These are phyloP conservation scores for Danaus plexippus DNA, from an alignment of 1,140 invertebrate species.

Conservation along the genomic window DNA sequence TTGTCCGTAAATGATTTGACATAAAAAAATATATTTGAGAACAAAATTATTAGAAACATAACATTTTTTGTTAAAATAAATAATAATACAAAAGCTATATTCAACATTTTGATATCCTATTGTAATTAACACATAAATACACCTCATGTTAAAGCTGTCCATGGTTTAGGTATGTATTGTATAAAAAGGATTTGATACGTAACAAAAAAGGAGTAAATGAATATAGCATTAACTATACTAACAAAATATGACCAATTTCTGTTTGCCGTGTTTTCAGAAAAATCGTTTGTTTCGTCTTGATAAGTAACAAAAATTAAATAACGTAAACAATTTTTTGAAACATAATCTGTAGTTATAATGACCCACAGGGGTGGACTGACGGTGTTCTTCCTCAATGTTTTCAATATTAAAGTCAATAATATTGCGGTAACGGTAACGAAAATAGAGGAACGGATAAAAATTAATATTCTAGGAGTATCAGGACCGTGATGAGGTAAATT, in stretches of 20 bases:
- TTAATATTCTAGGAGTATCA: conserved; percentile 29
- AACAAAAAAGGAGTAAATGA: conserved; percentile 12
- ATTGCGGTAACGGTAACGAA: conserved; percentile 23
- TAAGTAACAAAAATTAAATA: conserved; percentile 24
- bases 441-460: conserved; percentile 27
- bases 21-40: too few relatives aligned
- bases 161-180: too few relatives aligned
- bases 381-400: conserved; percentile 15
- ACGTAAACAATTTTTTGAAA: conserved; percentile 16
- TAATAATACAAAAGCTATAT: too few relatives aligned
- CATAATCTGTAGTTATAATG: conserved; percentile 17
- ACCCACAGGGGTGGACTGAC: conserved; percentile 19
- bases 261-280: conserved; percentile 6
- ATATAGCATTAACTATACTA: conserved; percentile 26
- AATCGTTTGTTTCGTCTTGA: conserved; percentile 4
- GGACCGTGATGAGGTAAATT: conserved; percentile 27
- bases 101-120: too few relatives aligned
- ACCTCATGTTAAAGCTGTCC: too few relatives aligned
- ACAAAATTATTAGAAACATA: too few relatives aligned
- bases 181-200: too few relatives aligned
- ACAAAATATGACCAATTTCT: conserved; percentile 26
- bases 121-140: too few relatives aligned
- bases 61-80: too few relatives aligned
- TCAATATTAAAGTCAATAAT: conserved; percentile 25
- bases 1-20: too few relatives aligned